These are phyloP conservation scores for Arrhopalites spinosus DNA, from an alignment of 2,888 invertebrate genomes.

Conservation along the genomic window DNA sequence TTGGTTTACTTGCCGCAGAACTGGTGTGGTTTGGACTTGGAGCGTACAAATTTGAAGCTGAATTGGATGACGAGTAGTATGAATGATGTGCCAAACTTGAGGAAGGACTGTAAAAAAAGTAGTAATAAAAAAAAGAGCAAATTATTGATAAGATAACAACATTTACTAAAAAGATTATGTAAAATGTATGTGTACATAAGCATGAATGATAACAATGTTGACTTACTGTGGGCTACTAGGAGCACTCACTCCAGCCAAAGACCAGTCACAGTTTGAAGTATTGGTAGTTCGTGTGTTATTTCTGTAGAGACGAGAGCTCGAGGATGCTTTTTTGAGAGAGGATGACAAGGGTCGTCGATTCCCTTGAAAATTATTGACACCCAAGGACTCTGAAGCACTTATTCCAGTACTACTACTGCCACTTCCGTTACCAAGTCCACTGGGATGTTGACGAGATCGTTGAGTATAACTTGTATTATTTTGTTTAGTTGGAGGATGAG, in stretches of 20 bases:
- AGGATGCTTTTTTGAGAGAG: slow-evolving; percentile 22
- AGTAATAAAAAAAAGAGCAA: background rate
- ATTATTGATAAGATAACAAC: background rate
- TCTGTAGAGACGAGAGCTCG: slow-evolving; percentile 14
- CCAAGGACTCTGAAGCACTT: slow-evolving; percentile 24
- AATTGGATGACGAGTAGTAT: slow-evolving; percentile 27
- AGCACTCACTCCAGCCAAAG: slow-evolving; percentile 54
- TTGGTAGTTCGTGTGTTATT: slow-evolving; percentile 12
- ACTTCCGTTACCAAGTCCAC: background rate
- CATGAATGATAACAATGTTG: slow-evolving; percentile 3
- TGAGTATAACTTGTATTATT: slow-evolving; percentile 17
- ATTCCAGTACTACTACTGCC: background rate
- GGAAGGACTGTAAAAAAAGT: slow-evolving; percentile 17
- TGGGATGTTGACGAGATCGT: slow-evolving; percentile 8
- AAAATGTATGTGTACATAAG: background rate
- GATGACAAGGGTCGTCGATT: slow-evolving; percentile 5
- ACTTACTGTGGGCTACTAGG: slow-evolving; percentile 45
- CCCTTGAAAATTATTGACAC: background rate
- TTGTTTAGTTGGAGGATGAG: slow-evolving; percentile 28
- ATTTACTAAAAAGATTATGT: background rate
- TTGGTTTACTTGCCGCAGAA: slow-evolving; percentile 33
- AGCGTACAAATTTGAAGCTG: slow-evolving; percentile 15
- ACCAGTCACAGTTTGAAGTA: slow-evolving; percentile 52
- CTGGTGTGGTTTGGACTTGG: slow-evolving; percentile 9
- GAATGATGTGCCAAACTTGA: slow-evolving; percentile 22